Evolutionary conservation across 92 coral and sea anemone species (phyloP), one percentile per base, ranked within the genome.

Genomic region (Nematostella vectensis): DNA sequence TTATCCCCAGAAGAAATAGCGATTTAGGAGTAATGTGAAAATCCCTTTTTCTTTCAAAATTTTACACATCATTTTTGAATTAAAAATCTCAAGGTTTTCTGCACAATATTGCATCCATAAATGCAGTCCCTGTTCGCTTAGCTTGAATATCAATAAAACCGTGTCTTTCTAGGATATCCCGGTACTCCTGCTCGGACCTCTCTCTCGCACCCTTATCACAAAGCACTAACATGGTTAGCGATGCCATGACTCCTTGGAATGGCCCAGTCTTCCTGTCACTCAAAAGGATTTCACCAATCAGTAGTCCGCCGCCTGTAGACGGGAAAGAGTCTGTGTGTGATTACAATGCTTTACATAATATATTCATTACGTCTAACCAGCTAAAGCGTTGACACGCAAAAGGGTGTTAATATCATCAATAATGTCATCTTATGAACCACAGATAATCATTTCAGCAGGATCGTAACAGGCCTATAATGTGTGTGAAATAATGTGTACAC

Each of bases 201-300:
- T 79, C 82, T 29, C 78, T 55, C 17, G 79, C 94, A 39, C 77
- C 80, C 49, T 59, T 39, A 25, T 78, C 64, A n/a, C 55, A 28
- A 9, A 47, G 28, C 3, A 77, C 77, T 27, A 64, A 56, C 91
- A 83, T 83, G 22, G 26, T 61, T 9, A 83, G 69, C 16, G 77
- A 71, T 29, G 55, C 64, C 0, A 69, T 60, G 3, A 67, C 60
- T 1, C 63, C 59, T 30, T 29, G 62, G 19, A 58, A 54, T 2
- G 91, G 91, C 1, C 91, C 91, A 27, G 68, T 62, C 37, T 78
- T 83, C 56, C 65, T 69, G 15, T 77, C 77, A n/a, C 68, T 49
- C 53, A 83, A 54, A 4, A 77, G 50, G 30, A 54, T 27, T 61
- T 76, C 84, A 15, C 76, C 83, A 27, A 82, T 71, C 4, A 82